Base-by-base conservation (phyloP, 2,113 vertebrate genomes). In the Porphyrio hochstetteri region DNA sequence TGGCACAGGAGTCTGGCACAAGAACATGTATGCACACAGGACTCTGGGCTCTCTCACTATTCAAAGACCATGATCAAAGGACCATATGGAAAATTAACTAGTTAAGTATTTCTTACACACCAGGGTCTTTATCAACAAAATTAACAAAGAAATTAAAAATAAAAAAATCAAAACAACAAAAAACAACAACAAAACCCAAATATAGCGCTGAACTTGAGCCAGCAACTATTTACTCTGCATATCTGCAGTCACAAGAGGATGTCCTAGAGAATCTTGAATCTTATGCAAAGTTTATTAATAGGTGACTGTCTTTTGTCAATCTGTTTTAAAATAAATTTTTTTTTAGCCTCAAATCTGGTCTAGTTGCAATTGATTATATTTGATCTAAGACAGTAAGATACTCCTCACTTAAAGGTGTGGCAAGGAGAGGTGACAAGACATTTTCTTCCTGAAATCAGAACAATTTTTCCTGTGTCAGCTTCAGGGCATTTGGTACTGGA, bases 1-100 rank as follows among this genome's bases (percentile, higher is more conserved):
- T 86, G 95, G 94, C 86, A 83, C 60, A 48, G 75, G 53, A 86
- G 18, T 40, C 68, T 93, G 89, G 82, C 91, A 91, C 0, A 1
- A 40, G 33, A 88, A 78, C 52, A 50, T 0, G 0, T 8, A 48
- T 0, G 0, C 36, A 56, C 52, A 38, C 19, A 61, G 59, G 35
- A 52, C 60, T 61, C 82, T 2, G 16, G 6, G 24, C 46, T 79
- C 44, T 61, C 38, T 68, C 27, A 15, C 16, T 84, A 28, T 44
- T 85, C 55, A 67, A 74, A 46, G 40, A 50, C 27, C 42, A 29
- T 23, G 35, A 92, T 21, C 40, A 85, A 88, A 79, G 46, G 29
- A 80, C 16, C 46, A 53, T 44, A 80, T 11, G 28, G 65, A 72
- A 90, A 84, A 90, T 44, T 46, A 75, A 74, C 21, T 72, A 59